Evolutionary conservation across 2,888 invertebrate species (phyloP).

Genomic region (Beris morrisii): DNA sequence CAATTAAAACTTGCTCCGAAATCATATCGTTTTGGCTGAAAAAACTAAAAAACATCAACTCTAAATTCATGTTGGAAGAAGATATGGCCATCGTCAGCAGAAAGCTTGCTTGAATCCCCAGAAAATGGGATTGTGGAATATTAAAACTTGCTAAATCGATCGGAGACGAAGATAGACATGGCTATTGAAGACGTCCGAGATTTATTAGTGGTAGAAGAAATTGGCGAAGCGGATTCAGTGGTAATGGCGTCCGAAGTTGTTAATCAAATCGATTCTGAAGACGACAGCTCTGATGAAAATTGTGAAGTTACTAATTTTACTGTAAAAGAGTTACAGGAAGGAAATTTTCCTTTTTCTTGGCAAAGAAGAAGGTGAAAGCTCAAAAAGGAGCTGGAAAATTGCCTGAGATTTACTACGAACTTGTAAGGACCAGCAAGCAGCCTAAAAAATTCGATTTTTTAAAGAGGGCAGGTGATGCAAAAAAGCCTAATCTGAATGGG

Average conservation of each 20-base stretch:
- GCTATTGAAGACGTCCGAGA: constrained; percentile 15
- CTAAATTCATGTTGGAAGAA: too few relatives aligned
- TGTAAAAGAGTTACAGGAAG: constrained; percentile 14
- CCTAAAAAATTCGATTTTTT: too few relatives aligned
- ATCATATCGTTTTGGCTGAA: too few relatives aligned
- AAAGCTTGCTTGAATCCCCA: constrained; percentile 4
- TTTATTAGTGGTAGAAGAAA: constrained; percentile 10
- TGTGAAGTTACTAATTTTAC: constrained; percentile 20
- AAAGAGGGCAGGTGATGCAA: too few relatives aligned
- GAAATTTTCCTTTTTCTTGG: too few relatives aligned
- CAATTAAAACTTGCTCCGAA: too few relatives aligned
- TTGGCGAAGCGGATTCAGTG: constrained; percentile 10
- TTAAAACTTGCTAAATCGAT: constrained; percentile 26
- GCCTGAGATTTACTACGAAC: too few relatives aligned
- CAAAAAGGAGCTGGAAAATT: too few relatives aligned
- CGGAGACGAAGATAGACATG: constrained; percentile 27
- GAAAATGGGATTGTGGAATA: constrained; percentile 8
- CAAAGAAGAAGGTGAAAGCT: too few relatives aligned
- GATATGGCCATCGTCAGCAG: background rate
- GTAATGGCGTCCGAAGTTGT: constrained; percentile 12
- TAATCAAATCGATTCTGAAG: constrained; percentile 22
- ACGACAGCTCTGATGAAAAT: constrained; percentile 11
- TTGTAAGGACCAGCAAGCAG: too few relatives aligned
- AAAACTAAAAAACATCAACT: too few relatives aligned
- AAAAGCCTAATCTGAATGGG: too few relatives aligned